phyloP scores from a whole-genome alignment of 2,797 vertebrate species.

The Choloepus didactylus region DNA sequence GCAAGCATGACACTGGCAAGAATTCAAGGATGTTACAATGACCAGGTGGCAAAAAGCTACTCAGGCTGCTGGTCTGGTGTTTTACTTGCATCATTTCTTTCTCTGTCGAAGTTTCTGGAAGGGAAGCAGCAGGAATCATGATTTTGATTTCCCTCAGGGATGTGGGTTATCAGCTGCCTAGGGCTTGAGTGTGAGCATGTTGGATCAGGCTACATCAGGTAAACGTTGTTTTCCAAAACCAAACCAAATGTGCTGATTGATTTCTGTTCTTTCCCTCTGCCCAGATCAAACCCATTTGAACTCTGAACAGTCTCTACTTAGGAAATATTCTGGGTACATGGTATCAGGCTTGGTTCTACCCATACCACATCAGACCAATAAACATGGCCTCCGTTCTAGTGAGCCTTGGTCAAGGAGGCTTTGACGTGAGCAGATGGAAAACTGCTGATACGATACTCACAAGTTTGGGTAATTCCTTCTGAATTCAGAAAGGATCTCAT shows the following conservation, averaged over 20 bases:
- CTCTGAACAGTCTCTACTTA: neutral
- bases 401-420: neutral
- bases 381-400: neutral
- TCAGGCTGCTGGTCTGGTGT: neutral
- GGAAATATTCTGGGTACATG: neutral
- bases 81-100: neutral
- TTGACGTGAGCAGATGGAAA: neutral
- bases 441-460: neutral
- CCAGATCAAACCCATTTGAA: neutral
- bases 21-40: neutral
- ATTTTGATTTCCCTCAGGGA: neutral
- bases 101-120: neutral
- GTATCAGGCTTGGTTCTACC: neutral
- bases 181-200: neutral
- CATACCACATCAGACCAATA: neutral
- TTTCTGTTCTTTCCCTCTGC: slow-evolving; percentile 12
- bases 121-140: neutral
- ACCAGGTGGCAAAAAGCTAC: slow-evolving; percentile 23
- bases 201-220: neutral
- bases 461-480: slow-evolving; percentile 9
- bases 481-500: slow-evolving; percentile 1
- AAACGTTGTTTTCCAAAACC: neutral
- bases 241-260: neutral
- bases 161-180: neutral
- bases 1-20: neutral